Conservation (phyloP, 64 coral and sea anemone species). For the Porites australiensis region DNA sequence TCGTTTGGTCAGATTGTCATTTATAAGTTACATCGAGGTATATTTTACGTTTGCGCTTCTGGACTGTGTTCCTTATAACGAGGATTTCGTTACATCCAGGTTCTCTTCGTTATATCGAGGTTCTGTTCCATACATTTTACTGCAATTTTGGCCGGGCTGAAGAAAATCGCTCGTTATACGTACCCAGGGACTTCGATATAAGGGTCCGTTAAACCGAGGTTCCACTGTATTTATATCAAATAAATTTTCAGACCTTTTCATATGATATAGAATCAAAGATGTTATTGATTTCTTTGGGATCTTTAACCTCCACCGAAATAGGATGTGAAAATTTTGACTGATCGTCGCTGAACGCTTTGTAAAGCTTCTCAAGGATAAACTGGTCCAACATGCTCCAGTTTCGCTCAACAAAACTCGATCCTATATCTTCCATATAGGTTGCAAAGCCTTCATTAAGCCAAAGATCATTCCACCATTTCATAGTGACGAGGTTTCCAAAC, state of each 20-base stretch:
- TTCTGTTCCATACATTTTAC: no score
- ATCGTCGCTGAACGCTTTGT: slow-evolving; percentile 65
- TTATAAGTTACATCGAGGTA: no score
- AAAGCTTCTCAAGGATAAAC: slow-evolving; percentile 39
- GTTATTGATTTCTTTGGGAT: slow-evolving; percentile 62
- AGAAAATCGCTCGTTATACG: no score
- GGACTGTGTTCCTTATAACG: no score
- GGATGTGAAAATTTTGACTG: slow-evolving; percentile 71
- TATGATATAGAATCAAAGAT: slow-evolving; percentile 80
- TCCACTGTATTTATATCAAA: neutral
- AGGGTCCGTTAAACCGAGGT: no score
- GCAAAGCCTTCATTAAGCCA: slow-evolving; percentile 96
- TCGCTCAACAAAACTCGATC: slow-evolving; percentile 30
- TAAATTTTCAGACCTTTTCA: slow-evolving; percentile 47
- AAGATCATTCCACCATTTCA: slow-evolving; percentile 95
- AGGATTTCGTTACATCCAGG: no score
- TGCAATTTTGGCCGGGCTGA: no score
- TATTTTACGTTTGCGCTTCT: no score
- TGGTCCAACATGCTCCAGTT: slow-evolving; percentile 76
- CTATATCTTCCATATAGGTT: slow-evolving; percentile 67
- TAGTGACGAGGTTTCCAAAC: slow-evolving; percentile 91
- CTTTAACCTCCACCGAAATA: slow-evolving; percentile 58
- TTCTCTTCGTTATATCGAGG: no score
- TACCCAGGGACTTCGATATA: no score
- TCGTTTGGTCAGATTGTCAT: no score